A percentile compares a stretch with the other conserved stretches of the same genome.
phyloP scores from a whole-genome alignment of 2,797 vertebrate species.

The Remorina albescens region DNA sequence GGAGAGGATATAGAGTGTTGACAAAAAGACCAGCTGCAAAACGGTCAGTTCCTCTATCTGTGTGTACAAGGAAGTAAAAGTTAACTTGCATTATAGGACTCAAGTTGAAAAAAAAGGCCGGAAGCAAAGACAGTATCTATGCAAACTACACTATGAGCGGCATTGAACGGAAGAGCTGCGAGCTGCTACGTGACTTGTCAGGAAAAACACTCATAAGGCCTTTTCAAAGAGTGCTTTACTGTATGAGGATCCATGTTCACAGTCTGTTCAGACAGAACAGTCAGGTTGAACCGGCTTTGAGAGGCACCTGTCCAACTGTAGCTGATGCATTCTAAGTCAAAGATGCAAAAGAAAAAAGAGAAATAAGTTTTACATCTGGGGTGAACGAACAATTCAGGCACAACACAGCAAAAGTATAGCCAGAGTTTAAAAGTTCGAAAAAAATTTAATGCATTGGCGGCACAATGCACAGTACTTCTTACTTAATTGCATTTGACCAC shows the following conservation, averaged over 20 bases:
- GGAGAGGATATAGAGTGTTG: slow-evolving; percentile 55
- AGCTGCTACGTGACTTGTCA: neutral
- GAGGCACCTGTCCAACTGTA: neutral
- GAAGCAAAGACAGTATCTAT: slow-evolving; percentile 84
- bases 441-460: too few species aligned
- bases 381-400: too few species aligned
- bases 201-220: neutral
- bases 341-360: neutral
- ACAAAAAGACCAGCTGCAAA: slow-evolving; percentile 59
- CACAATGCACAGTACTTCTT: too few species aligned
- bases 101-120: slow-evolving; percentile 72
- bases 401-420: too few species aligned
- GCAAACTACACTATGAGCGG: slow-evolving; percentile 77
- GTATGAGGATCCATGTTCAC: too few species aligned
- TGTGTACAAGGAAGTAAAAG: slow-evolving; percentile 86
- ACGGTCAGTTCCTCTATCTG: slow-evolving; percentile 87
- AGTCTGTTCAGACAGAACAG: neutral
- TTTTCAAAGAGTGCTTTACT: neutral
- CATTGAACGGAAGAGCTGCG: slow-evolving; percentile 11
- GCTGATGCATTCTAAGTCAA: too few species aligned
- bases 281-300: neutral
- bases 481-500: too few species aligned
- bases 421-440: neutral
- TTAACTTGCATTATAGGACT: slow-evolving; percentile 73
- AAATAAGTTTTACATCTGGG: neutral